Conservation (phyloP, 1,140 invertebrate species). For the Achroia grisella region DNA sequence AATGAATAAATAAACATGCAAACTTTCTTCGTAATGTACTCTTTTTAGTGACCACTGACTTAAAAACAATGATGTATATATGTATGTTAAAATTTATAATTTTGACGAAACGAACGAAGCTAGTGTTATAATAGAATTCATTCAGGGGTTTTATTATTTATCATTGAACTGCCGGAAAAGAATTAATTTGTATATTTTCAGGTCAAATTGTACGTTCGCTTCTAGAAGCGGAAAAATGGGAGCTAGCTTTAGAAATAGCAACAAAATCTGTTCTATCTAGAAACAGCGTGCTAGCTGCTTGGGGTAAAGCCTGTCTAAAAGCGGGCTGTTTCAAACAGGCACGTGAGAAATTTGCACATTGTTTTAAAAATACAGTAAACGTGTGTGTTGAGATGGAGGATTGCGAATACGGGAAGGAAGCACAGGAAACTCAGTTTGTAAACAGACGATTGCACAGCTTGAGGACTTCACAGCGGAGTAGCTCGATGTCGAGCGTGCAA, state of each 20-base stretch:
- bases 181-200: conserved; percentile 15
- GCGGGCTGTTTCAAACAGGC: conserved; percentile 85
- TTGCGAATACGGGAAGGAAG: conserved; percentile 48
- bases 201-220: conserved; percentile 72
- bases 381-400: conserved; percentile 46
- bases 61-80: too few species aligned
- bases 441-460: conserved; percentile 34
- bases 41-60: too few species aligned
- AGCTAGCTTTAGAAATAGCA: conserved; percentile 88
- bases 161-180: too few species aligned
- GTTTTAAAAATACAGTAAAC: conserved; percentile 68
- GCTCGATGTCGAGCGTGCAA: conserved; percentile 42
- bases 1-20: too few species aligned
- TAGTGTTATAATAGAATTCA: too few species aligned
- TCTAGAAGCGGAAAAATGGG: conserved; percentile 87
- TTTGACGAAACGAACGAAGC: too few species aligned
- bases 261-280: conserved; percentile 88
- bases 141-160: too few species aligned
- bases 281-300: conserved; percentile 86
- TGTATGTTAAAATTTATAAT: too few species aligned
- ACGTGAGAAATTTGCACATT: conserved; percentile 78
- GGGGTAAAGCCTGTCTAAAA: conserved; percentile 88
- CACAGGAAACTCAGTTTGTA: conserved; percentile 42
- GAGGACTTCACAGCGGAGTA: conserved; percentile 39
- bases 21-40: too few species aligned